These are phyloP conservation scores for Drosophila imparisetae DNA, from an alignment of 2,888 invertebrate species.

Conservation along the genomic window DNA sequence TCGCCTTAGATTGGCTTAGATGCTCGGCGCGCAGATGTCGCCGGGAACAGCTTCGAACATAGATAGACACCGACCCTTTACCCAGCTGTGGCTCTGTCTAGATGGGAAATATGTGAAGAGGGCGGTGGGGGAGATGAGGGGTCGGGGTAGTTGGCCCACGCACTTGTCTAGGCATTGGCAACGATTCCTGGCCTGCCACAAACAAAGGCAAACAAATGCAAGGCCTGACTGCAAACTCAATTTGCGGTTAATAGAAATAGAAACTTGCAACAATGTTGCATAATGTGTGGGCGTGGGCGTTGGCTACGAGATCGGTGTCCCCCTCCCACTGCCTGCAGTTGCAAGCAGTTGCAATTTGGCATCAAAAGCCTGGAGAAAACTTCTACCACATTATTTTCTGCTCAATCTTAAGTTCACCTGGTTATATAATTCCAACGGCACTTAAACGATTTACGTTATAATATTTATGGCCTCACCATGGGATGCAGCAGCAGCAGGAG, in stretches of 20 bases:
- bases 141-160: slow-evolving; percentile 55
- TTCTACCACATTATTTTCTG: slow-evolving; percentile 38
- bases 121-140: not conserved
- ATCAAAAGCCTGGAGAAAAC: slow-evolving; percentile 18
- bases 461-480: slow-evolving; percentile 60
- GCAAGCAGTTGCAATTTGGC: slow-evolving; percentile 21
- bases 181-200: slow-evolving; percentile 11
- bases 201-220: slow-evolving; percentile 52
- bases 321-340: not conserved
- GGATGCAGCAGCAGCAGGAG: slow-evolving; percentile 17
- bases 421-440: slow-evolving; percentile 62
- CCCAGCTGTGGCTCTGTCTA: slow-evolving; percentile 44
- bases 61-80: slow-evolving; percentile 54
- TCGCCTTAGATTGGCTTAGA: slow-evolving; percentile 53
- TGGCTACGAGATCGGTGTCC: slow-evolving; percentile 9
- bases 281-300: slow-evolving; percentile 48
- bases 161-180: slow-evolving; percentile 65
- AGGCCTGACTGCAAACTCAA: slow-evolving; percentile 60
- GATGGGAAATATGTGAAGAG: not conserved
- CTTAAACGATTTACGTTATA: slow-evolving; percentile 59
- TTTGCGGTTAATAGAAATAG: slow-evolving; percentile 49
- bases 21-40: slow-evolving; percentile 66
- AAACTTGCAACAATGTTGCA: slow-evolving; percentile 42
- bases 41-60: slow-evolving; percentile 35
- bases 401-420: slow-evolving; percentile 40